Evolutionary conservation across 2,888 invertebrate species (phyloP).

Genomic region (Hyles lineata): DNA sequence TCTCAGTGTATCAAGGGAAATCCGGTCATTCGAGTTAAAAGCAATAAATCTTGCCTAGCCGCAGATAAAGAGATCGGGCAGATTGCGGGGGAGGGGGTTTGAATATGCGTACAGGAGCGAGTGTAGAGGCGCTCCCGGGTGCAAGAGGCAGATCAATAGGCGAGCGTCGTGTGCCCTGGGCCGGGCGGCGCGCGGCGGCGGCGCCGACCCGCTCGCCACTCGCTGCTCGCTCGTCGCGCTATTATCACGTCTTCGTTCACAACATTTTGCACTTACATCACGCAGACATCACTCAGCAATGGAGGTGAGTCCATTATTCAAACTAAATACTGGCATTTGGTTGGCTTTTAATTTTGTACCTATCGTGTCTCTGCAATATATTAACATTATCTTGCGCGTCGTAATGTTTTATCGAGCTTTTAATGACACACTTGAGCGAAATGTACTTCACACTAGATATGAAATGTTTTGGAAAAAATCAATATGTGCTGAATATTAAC

Average conservation of each 20-base stretch:
- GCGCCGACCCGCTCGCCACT: slow-evolving; percentile 41
- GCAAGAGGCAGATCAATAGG: slow-evolving; percentile 74
- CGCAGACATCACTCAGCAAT: slow-evolving; percentile 41
- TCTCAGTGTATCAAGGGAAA: slow-evolving; percentile 54
- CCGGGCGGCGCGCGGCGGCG: slow-evolving; percentile 50
- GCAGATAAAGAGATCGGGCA: slow-evolving; percentile 60
- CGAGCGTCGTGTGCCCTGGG: slow-evolving; percentile 61
- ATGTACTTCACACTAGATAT: background rate
- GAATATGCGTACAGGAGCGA: slow-evolving; percentile 61
- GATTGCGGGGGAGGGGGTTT: slow-evolving; percentile 48
- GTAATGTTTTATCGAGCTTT: slow-evolving; percentile 6
- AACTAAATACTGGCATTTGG: background rate
- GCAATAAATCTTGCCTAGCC: slow-evolving; percentile 73
- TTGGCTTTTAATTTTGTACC: too few species aligned
- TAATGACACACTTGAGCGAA: slow-evolving; percentile 1
- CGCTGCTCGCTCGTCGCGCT: slow-evolving; percentile 41
- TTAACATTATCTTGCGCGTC: background rate
- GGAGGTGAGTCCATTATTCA: slow-evolving; percentile 52
- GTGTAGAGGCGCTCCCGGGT: slow-evolving; percentile 58
- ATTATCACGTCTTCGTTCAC: slow-evolving; percentile 35
- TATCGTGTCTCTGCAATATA: background rate
- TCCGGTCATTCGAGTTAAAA: slow-evolving; percentile 72
- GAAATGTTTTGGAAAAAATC: background rate
- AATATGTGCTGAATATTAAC: background rate
- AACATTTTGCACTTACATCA: slow-evolving; percentile 18